phyloP scores from a whole-genome alignment of 1,140 invertebrate genomes.

The Drosophila dunni region DNA sequence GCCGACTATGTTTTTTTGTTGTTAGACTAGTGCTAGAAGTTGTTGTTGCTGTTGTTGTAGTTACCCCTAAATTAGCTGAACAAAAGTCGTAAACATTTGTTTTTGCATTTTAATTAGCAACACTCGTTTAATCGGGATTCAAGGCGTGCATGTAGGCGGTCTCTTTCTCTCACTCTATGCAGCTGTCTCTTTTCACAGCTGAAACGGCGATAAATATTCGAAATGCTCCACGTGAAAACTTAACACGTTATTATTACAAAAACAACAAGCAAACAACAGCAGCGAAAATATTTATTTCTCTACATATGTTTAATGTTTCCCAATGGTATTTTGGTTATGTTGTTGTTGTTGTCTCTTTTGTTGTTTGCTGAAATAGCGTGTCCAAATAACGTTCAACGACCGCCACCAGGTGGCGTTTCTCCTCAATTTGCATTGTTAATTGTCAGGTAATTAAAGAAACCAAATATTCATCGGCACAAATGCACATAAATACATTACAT shows the following conservation, averaged over 20 bases:
- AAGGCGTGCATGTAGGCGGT: neutral
- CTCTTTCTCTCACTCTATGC: neutral
- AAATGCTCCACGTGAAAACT: conserved; percentile 57
- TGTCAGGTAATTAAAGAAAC: conserved; percentile 52
- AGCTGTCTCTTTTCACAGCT: neutral
- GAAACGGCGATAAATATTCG: conserved; percentile 40
- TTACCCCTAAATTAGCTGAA: conserved; percentile 66
- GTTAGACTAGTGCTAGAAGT: conserved; percentile 19
- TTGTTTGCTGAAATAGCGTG: conserved; percentile 34
- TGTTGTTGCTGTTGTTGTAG: conserved; percentile 29
- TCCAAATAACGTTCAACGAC: conserved; percentile 43
- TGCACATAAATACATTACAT: too few relatives aligned
- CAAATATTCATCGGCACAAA: conserved; percentile 42
- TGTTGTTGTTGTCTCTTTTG: conserved; percentile 24
- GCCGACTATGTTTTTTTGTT: conserved; percentile 25
- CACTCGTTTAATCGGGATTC: conserved; percentile 36
- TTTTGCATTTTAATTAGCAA: conserved; percentile 74
- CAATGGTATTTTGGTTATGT: conserved; percentile 35
- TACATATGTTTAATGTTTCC: conserved; percentile 50
- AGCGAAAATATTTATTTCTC: conserved; percentile 36
- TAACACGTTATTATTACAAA: conserved; percentile 61
- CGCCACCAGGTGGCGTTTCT: conserved; percentile 47
- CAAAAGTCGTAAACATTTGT: conserved; percentile 61
- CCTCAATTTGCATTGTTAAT: conserved; percentile 73
- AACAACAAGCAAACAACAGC: conserved; percentile 3